phyloP scores from a whole-genome alignment of 2,797 vertebrate species.

The Onychomys torridus region DNA sequence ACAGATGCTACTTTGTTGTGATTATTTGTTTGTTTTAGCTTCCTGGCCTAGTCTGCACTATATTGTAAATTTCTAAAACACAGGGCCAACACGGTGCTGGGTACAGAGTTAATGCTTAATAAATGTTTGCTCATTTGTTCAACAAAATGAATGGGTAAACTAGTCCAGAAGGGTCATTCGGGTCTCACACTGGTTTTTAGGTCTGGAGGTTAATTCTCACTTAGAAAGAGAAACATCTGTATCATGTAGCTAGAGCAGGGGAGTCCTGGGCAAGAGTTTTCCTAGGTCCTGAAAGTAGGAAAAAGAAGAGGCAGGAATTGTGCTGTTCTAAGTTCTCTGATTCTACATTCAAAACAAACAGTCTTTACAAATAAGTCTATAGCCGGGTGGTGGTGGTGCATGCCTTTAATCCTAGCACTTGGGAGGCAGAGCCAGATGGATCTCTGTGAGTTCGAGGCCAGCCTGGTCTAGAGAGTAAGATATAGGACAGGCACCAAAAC shows the following conservation, averaged over 20 bases:
- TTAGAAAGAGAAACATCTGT: constrained; percentile 28
- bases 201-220: not conserved
- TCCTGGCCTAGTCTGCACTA: not conserved
- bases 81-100: not conserved
- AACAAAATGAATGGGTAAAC: not conserved
- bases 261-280: not conserved
- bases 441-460: too few species aligned
- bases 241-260: not conserved
- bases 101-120: not conserved
- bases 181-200: not conserved
- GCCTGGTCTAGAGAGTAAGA: too few species aligned
- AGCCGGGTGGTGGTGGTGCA: too few species aligned
- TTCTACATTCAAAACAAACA: not conserved
- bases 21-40: not conserved
- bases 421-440: too few species aligned
- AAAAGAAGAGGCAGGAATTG: not conserved
- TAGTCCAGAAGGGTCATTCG: not conserved
- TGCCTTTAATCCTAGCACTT: too few species aligned
- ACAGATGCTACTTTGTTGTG: not conserved
- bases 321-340: not conserved
- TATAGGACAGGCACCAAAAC: too few species aligned
- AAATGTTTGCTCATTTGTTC: constrained; percentile 33
- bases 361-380: not conserved
- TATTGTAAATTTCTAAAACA: not conserved
- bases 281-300: constrained; percentile 11